Evolutionary conservation across 2,797 vertebrate genomes (phyloP), one percentile per base, ranked within the genome.

Genomic region (Lagocephalus sceleratus): DNA sequence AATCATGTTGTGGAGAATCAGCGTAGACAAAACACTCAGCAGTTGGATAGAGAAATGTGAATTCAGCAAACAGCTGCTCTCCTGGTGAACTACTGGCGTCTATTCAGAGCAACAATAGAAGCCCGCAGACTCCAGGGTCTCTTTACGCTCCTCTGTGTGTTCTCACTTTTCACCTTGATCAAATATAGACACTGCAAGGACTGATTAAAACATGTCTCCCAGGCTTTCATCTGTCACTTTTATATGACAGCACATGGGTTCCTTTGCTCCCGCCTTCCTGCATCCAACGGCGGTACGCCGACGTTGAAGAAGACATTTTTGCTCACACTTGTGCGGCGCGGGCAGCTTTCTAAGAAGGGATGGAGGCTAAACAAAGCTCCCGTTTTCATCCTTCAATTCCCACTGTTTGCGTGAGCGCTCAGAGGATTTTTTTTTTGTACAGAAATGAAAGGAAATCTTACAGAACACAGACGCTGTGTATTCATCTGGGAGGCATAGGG

Each of bases 1-100:
- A 66, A 53, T 29, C 51, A 22, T 52, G 51, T 48, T 32, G 57
- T n/a, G 20, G 39, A 64, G 63, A 67, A 58, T 59, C 40, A 29
- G 17, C 49, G 54, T 39, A 55, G 63, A 76, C 51, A 68, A 78
- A 65, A 66, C 57, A 68, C 47, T 2, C 51, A 73, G 68, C 63
- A 66, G 66, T 76, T 80, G 76, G 75, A 64, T 72, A 52, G 76
- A 67, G 63, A 79, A 82, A 57, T 71, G 72, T 63, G 70, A 79
- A 79, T 80, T 68, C 66, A 54, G 76, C 61, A 66, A 64, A 70
- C 66, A 78, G 73, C 75, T 86, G 75, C 57, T 72, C 52, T 63
- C 52, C 57, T 73, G 40, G 60, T 75, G 68, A 78, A 76, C 75
- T 49, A 48, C 54, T 75, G 77, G 75, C 75, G 56, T 51, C 55